Evolutionary conservation across 2,797 vertebrate species (phyloP).

Genomic region (Vipera ursinii): DNA sequence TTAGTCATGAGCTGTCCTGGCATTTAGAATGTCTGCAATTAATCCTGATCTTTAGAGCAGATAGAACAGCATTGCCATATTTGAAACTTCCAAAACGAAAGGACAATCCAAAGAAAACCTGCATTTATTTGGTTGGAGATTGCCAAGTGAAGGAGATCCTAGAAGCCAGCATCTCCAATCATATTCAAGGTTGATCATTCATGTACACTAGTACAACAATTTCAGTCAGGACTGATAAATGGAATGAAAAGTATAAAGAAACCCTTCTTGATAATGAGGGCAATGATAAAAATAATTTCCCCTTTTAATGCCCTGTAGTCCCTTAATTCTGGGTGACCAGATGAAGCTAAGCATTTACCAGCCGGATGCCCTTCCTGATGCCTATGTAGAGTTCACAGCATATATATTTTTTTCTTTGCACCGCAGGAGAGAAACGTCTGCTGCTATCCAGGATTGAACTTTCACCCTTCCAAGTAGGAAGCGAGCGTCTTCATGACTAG

Average conservation of each 20-base stretch:
- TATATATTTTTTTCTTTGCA: background rate
- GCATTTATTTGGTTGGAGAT: background rate
- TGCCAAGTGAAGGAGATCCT: background rate
- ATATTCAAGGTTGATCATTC: background rate
- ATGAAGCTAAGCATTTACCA: background rate
- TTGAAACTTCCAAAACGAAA: background rate
- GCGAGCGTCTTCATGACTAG: background rate
- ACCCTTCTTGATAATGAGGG: background rate
- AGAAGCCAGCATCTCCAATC: background rate
- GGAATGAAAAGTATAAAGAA: background rate
- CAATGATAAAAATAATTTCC: background rate
- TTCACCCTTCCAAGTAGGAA: background rate
- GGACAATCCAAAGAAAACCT: background rate
- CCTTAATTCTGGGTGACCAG: background rate
- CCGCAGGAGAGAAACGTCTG: background rate
- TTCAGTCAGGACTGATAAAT: background rate
- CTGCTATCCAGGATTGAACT: background rate
- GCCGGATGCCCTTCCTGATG: background rate
- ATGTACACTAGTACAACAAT: background rate
- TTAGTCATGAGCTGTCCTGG: background rate
- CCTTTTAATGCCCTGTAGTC: too few species aligned
- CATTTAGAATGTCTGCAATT: background rate
- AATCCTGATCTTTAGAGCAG: background rate
- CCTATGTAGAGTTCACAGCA: background rate
- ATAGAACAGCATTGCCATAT: background rate